These are phyloP conservation scores for Haemorhous mexicanus DNA, from an alignment of 2,113 vertebrate genomes.

Conservation along the genomic window DNA sequence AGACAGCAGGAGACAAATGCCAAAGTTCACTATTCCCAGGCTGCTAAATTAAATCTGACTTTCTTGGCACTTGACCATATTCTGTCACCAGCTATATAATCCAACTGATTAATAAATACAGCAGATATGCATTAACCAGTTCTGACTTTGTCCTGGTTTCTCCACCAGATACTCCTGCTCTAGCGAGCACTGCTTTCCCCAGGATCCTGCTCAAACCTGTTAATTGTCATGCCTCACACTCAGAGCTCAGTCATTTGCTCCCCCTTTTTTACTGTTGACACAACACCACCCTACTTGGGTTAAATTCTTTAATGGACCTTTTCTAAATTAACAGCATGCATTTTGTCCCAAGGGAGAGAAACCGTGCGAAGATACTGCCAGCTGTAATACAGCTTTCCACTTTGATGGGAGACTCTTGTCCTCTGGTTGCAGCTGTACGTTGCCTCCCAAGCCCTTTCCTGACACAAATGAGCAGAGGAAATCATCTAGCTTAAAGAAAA, in stretches of 20 bases:
- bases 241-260: not conserved
- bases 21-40: slow-evolving; percentile 33
- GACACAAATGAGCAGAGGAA: slow-evolving; percentile 52
- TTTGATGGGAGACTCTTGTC: slow-evolving; percentile 56
- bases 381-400: slow-evolving; percentile 36
- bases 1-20: slow-evolving; percentile 46
- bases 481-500: not conserved
- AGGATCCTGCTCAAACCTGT: slow-evolving; percentile 53
- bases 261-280: slow-evolving; percentile 37
- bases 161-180: slow-evolving; percentile 6
- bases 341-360: slow-evolving; percentile 63
- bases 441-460: slow-evolving; percentile 13
- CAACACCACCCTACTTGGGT: slow-evolving; percentile 13
- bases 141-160: slow-evolving; percentile 46
- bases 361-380: slow-evolving; percentile 52
- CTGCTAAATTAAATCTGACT: slow-evolving; percentile 60
- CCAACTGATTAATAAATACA: slow-evolving; percentile 47
- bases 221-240: slow-evolving; percentile 34
- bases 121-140: slow-evolving; percentile 44
- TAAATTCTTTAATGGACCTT: slow-evolving; percentile 61
- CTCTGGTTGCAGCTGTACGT: slow-evolving; percentile 11
- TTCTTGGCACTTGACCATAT: slow-evolving; percentile 52
- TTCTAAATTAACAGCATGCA: slow-evolving; percentile 51
- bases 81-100: slow-evolving; percentile 62
- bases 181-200: not conserved